These are phyloP conservation scores for Zeugodacus cucurbitae DNA, from an alignment of 1,140 invertebrate genomes.

Conservation along the genomic window DNA sequence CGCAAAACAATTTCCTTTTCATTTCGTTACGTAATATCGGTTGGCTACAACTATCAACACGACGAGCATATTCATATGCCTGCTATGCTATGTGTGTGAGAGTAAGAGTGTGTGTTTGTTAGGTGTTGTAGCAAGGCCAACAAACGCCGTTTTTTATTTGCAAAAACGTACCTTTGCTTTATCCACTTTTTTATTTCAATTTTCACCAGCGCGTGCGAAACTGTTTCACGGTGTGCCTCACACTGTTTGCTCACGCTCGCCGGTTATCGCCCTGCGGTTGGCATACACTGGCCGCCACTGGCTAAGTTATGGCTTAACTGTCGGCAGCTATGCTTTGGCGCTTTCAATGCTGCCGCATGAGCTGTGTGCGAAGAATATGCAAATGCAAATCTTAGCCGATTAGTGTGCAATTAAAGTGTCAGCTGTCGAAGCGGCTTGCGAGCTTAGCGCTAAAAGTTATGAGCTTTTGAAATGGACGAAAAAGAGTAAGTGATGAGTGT, in stretches of 20 bases:
- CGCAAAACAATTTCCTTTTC: conserved; percentile 1
- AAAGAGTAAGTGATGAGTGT: too few species aligned
- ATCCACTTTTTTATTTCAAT: neutral
- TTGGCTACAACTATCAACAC: neutral
- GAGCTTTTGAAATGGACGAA: neutral
- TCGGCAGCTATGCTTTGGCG: neutral
- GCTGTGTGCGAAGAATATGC: neutral
- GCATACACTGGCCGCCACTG: neutral
- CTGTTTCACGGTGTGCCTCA: neutral
- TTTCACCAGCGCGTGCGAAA: neutral
- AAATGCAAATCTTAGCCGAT: conserved; percentile 13
- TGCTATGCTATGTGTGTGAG: neutral
- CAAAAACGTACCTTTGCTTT: neutral
- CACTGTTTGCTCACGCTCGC: too few species aligned
- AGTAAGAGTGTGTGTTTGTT: neutral
- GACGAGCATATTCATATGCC: neutral
- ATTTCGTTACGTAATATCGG: neutral
- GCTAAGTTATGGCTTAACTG: too few species aligned
- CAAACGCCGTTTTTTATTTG: neutral
- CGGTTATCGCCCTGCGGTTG: too few species aligned
- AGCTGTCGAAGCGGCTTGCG: neutral
- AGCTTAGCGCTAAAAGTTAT: neutral
- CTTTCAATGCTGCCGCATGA: neutral
- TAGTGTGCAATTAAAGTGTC: neutral
- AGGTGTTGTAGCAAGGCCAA: neutral